Conservation (phyloP, 2,888 invertebrate species). For the Spilarctia lutea region DNA sequence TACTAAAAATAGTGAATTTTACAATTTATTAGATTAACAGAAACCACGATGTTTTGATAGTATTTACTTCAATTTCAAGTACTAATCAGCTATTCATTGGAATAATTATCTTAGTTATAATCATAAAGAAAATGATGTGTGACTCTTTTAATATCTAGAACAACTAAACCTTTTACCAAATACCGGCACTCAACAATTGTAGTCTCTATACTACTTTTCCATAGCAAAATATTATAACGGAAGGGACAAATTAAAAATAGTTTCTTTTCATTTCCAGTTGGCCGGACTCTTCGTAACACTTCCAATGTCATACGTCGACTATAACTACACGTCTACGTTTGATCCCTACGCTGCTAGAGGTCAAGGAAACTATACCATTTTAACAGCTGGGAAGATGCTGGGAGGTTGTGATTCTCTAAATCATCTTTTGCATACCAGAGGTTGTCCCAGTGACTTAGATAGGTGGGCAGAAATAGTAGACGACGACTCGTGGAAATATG, state of each 20-base stretch:
- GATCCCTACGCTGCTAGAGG: slow-evolving; percentile 17
- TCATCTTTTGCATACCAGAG: slow-evolving; percentile 20
- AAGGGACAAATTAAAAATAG: neutral
- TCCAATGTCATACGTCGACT: slow-evolving; percentile 68
- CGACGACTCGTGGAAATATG: slow-evolving; percentile 25
- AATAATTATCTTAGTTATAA: too few species aligned
- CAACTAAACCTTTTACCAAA: too few species aligned
- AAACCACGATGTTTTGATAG: too few species aligned
- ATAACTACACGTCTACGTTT: slow-evolving; percentile 26
- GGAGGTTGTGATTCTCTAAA: slow-evolving; percentile 31
- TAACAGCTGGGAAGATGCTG: slow-evolving; percentile 30
- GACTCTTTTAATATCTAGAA: too few species aligned
- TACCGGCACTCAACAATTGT: too few species aligned
- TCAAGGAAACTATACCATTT: slow-evolving; percentile 25
- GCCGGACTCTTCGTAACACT: slow-evolving; percentile 17
- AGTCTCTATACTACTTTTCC: too few species aligned
- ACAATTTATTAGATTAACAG: neutral
- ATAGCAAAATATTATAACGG: neutral
- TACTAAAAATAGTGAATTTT: neutral
- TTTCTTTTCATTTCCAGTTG: neutral
- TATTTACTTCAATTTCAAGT: too few species aligned
- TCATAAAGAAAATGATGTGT: too few species aligned
- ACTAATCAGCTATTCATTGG: too few species aligned
- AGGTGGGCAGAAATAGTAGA: slow-evolving; percentile 17
- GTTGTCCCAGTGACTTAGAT: slow-evolving; percentile 14